Conservation (phyloP, 2,888 invertebrate genomes). For the Drosophila rellima region DNA sequence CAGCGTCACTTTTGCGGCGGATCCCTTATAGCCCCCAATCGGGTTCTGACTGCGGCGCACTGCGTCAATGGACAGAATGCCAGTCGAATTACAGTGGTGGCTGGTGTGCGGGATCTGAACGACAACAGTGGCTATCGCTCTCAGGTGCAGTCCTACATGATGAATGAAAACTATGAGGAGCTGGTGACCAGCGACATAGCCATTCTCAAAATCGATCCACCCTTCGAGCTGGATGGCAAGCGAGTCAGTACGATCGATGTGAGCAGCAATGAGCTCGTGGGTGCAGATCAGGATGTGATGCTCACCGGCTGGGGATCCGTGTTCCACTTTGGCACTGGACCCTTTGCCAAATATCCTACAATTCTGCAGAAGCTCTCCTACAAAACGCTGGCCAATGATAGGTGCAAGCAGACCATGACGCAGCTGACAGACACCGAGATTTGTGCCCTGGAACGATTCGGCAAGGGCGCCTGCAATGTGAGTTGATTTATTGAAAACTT, state of each 20-base stretch:
- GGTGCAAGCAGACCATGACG: conserved; percentile 77
- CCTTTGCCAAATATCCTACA: conserved; percentile 81
- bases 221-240: conserved; percentile 76
- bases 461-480: conserved; percentile 85
- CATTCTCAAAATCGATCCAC: conserved; percentile 79
- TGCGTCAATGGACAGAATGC: conserved; percentile 83
- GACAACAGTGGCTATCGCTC: conserved; percentile 73
- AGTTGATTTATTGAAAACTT: conserved; percentile 36
- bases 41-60: conserved; percentile 85
- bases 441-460: conserved; percentile 83
- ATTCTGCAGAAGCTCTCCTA: conserved; percentile 81
- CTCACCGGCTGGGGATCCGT: conserved; percentile 85
- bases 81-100: conserved; percentile 74
- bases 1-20: conserved; percentile 85
- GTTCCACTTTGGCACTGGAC: conserved; percentile 81
- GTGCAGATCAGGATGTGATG: conserved; percentile 73
- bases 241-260: conserved; percentile 85
- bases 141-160: conserved; percentile 77
- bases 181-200: conserved; percentile 84
- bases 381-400: conserved; percentile 80
- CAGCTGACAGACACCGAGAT: conserved; percentile 84
- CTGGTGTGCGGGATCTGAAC: conserved; percentile 76
- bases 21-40: conserved; percentile 82
- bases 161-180: conserved; percentile 83
- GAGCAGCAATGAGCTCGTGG: conserved; percentile 73